Conservation (phyloP, 1,140 invertebrate genomes). For the Drosophila navojoa region DNA sequence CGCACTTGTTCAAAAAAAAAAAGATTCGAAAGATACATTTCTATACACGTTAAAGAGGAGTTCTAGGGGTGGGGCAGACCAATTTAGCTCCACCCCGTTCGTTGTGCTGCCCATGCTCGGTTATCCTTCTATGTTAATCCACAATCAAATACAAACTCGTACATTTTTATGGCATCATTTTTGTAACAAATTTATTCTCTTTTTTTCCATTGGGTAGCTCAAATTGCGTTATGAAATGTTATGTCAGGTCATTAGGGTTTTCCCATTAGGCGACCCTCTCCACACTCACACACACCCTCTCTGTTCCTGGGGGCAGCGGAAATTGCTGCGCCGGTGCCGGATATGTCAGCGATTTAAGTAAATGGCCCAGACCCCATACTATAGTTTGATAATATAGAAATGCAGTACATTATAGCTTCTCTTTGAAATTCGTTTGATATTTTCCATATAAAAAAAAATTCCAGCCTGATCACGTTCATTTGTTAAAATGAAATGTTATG, state of each 20-base stretch:
- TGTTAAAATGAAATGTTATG: neutral
- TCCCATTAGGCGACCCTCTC: conserved; percentile 50
- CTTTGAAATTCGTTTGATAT: neutral
- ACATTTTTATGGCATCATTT: conserved; percentile 68
- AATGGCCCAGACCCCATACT: conserved; percentile 46
- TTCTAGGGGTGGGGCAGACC: conserved; percentile 1
- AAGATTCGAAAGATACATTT: conserved; percentile 32
- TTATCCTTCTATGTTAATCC: conserved; percentile 54
- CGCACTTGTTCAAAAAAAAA: conserved; percentile 25
- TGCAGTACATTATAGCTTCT: neutral
- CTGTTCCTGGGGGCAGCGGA: conserved; percentile 44
- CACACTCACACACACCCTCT: neutral
- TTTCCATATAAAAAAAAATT: neutral
- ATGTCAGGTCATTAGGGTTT: conserved; percentile 74
- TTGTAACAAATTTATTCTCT: conserved; percentile 43
- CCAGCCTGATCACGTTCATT: neutral
- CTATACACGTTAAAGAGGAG: conserved; percentile 4
- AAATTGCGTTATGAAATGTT: conserved; percentile 81
- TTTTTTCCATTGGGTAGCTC: conserved; percentile 48
- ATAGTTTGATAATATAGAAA: conserved; percentile 5
- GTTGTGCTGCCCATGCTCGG: neutral
- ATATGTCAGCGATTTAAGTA: conserved; percentile 70
- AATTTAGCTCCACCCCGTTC: conserved; percentile 24
- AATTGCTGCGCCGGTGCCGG: conserved; percentile 66
- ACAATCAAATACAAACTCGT: conserved; percentile 57